These are phyloP conservation scores for Melanostoma scalare DNA, from an alignment of 2,888 invertebrate genomes.

Conservation along the genomic window DNA sequence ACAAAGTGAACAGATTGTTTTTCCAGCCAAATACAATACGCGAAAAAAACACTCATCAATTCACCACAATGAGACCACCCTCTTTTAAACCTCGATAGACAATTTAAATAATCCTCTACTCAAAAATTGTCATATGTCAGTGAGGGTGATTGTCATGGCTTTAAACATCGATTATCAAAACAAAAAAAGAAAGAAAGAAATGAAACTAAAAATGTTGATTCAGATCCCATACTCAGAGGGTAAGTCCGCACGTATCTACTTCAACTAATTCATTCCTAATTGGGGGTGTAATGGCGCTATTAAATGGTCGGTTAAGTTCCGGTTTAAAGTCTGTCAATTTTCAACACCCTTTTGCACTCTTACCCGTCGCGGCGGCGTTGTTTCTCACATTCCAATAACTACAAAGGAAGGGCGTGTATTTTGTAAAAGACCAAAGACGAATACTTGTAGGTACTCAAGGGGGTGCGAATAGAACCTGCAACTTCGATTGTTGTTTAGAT, in stretches of 20 bases:
- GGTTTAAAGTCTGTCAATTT: constrained; percentile 76
- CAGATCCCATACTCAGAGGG: constrained; percentile 35
- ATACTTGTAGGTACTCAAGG: constrained; percentile 42
- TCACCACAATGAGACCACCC: constrained; percentile 53
- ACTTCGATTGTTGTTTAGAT: constrained; percentile 68
- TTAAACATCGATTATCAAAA: constrained; percentile 35
- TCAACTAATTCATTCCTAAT: constrained; percentile 78
- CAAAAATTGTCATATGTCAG: constrained; percentile 69
- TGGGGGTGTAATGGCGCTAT: constrained; percentile 81
- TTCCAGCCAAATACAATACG: constrained; percentile 3
- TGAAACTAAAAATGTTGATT: constrained; percentile 24
- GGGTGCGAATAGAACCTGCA: constrained; percentile 67
- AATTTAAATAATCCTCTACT: constrained; percentile 74
- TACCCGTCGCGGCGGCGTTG: neutral
- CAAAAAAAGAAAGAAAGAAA: constrained; percentile 8
- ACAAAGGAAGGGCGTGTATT: constrained; percentile 31
- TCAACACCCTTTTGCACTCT: constrained; percentile 74
- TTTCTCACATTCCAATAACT: constrained; percentile 1
- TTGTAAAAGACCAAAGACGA: constrained; percentile 49
- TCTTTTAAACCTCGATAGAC: constrained; percentile 42
- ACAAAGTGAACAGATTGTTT: constrained; percentile 67
- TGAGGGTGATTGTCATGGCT: constrained; percentile 50
- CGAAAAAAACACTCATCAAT: constrained; percentile 3
- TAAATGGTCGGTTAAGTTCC: constrained; percentile 78
- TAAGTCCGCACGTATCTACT: constrained; percentile 42